Conservation (phyloP, 2,113 vertebrate genomes). For the Hydrolagus affinis region DNA sequence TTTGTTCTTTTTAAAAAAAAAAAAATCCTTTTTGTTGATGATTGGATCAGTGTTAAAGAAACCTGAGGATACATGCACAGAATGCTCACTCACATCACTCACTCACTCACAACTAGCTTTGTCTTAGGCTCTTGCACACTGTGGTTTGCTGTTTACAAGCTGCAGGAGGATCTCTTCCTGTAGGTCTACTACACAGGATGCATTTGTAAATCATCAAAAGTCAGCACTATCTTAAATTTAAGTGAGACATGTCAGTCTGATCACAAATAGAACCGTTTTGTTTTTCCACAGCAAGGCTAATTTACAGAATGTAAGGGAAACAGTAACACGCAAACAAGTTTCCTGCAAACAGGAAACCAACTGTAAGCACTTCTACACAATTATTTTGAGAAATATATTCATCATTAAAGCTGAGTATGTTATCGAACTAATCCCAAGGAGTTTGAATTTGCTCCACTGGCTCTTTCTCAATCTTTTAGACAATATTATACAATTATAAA, state of each 20-base stretch:
- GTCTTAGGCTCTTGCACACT: neutral
- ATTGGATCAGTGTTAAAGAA: neutral
- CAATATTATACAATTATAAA: neutral
- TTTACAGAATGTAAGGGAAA: neutral
- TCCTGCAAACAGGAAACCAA: too few relatives aligned
- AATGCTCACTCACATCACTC: neutral
- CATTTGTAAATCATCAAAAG: neutral
- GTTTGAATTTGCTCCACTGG: neutral
- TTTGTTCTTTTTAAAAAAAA: neutral
- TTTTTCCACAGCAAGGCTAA: neutral
- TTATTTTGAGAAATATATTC: too few relatives aligned
- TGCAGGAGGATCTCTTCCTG: neutral
- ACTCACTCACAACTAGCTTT: too few relatives aligned
- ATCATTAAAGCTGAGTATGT: too few relatives aligned
- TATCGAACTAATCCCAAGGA: neutral
- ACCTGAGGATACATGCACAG: neutral
- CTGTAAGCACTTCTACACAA: too few relatives aligned
- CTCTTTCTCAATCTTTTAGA: neutral
- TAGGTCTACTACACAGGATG: neutral
- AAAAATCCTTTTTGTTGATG: neutral
- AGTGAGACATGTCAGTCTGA: neutral
- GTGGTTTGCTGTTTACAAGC: constrained; percentile 26
- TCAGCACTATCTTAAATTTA: neutral
- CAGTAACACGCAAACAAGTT: too few relatives aligned
- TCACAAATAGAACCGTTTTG: neutral